phyloP scores from a whole-genome alignment of 2,888 invertebrate species.

The Oxyscelio sp. region DNA sequence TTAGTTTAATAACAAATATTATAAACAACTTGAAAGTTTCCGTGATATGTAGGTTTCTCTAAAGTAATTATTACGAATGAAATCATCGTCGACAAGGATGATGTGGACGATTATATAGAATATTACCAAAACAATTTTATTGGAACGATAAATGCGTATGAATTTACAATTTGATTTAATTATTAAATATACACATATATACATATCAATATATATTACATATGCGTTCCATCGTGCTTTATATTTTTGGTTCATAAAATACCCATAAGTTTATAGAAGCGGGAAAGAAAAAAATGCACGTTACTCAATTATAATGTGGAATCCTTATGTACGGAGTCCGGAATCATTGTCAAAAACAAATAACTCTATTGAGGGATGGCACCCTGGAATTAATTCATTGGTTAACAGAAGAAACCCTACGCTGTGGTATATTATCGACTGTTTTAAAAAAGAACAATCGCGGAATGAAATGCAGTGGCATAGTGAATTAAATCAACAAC shows the following conservation, averaged over 20 bases:
- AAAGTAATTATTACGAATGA: no score
- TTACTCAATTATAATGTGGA: background rate
- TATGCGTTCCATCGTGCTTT: no score
- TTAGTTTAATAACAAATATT: no score
- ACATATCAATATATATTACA: no score
- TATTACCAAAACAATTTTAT: constrained; percentile 13
- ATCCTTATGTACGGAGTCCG: background rate
- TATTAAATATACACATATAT: no score
- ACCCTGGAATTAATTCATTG: constrained; percentile 2
- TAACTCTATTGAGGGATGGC: constrained; percentile 5
- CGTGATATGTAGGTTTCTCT: no score
- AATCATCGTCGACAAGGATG: background rate
- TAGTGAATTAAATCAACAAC: background rate
- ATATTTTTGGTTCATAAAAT: no score
- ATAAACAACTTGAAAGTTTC: no score
- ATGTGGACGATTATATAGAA: background rate
- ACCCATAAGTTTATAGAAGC: constrained; percentile 5
- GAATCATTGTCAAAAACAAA: constrained; percentile 1
- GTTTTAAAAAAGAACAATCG: constrained; percentile 6
- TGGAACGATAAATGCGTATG: constrained; percentile 5
- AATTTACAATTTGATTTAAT: no score
- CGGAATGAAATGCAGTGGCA: constrained; percentile 4
- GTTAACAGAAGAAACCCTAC: constrained; percentile 18
- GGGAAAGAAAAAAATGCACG: background rate
- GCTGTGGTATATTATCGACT: background rate